Evolutionary conservation across 2,797 vertebrate species (phyloP), one percentile per base, ranked within the genome.

Genomic region (Mus minutoides): DNA sequence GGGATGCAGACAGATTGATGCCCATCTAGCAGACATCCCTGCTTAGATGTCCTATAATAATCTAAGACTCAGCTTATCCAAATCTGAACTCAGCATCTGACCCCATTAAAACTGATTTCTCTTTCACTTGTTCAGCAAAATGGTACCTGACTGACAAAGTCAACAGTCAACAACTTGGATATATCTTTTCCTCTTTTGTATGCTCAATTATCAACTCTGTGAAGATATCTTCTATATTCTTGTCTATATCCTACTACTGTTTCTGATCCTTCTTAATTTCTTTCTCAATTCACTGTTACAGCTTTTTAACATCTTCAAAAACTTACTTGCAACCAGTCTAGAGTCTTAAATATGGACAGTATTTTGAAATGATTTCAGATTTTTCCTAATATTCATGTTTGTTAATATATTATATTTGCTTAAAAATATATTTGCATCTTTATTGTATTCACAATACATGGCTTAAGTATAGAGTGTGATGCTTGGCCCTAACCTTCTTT

Each of bases 81-180:
- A 92, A 96, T 96, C 75, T 93, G 54, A 97, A 90, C 62, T 97
- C 93, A 95, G 85, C 92, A 95, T 91, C 78, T 84, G 64, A 58
- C 46, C 40, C 77, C 75, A 93, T 96, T 95, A 96, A 96, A 96
- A 92, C 19, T 46, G n/a, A 78, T 76, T 76, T 43, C 29, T 88
- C 54, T 90, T 96, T 87, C n/a, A 60, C 37, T 89, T 31, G 7
- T 80, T 97, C 83, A 97, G 82, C 79, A 73, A 91, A 97, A 97
- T 54, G 46, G 19, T 5, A 88, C 13, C 21, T 52, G 87, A 78
- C n/a, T 62, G 49, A 93, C 26, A 43, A 82, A 95, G 80, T 46
- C 54, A 76, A 91, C 92, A 94, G 34, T 77, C 43, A 37, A 91
- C 52, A 24, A 76, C 60, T 88, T 76, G 46, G 17, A 24, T 83